Conservation (phyloP, 2,888 invertebrate genomes). For the Odontothrips loti region DNA sequence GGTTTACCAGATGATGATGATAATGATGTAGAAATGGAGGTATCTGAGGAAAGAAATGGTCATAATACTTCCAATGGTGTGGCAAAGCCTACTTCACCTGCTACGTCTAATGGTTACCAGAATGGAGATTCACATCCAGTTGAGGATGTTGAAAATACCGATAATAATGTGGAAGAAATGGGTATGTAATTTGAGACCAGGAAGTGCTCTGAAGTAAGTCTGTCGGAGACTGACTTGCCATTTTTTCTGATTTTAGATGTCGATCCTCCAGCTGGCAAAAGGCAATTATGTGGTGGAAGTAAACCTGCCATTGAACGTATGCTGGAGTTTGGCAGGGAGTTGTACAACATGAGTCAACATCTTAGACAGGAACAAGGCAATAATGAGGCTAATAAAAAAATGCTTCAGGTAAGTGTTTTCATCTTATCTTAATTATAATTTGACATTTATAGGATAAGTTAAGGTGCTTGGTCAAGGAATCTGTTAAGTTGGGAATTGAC, state of each 20-base stretch:
- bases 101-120: conserved; percentile 54
- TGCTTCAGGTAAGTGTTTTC: conserved; percentile 68
- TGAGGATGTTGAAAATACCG: conserved; percentile 53
- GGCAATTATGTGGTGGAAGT: conserved; percentile 61
- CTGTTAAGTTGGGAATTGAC: not conserved
- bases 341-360: conserved; percentile 85
- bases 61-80: conserved; percentile 41
- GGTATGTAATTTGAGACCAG: conserved; percentile 52
- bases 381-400: conserved; percentile 78
- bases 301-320: conserved; percentile 87
- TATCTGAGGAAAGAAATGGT: conserved; percentile 46
- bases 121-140: conserved; percentile 52
- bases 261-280: conserved; percentile 43
- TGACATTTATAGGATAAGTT: not conserved
- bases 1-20: conserved; percentile 41
- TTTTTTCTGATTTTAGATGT: conserved; percentile 31
- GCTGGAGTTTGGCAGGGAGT: conserved; percentile 88
- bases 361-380: conserved; percentile 76
- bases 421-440: not conserved
- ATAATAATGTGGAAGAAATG: conserved; percentile 67
- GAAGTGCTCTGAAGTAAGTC: conserved; percentile 19
- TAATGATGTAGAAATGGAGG: conserved; percentile 54
- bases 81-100: conserved; percentile 34
- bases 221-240: conserved; percentile 24
- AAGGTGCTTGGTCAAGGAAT: not conserved